phyloP scores from a whole-genome alignment of 2,797 vertebrate species.

The Coreius guichenoti region DNA sequence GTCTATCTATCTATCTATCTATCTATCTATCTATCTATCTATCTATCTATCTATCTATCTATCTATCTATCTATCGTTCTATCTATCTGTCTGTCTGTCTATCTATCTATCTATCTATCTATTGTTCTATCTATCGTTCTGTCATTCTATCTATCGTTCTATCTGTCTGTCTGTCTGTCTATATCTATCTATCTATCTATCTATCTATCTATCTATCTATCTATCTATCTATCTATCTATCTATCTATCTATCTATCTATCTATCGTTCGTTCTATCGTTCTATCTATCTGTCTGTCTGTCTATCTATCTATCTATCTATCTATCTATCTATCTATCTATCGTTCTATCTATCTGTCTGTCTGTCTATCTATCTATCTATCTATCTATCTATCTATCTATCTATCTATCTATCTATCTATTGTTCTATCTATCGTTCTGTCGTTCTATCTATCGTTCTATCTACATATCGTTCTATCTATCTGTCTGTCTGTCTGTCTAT shows the following conservation, averaged over 20 bases:
- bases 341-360: conserved; percentile 44
- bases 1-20: conserved; percentile 30
- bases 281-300: no score
- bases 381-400: no score
- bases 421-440: not conserved
- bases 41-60: not conserved
- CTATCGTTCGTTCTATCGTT: no score
- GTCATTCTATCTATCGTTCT: not conserved
- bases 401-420: conserved; percentile 16
- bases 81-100: not conserved
- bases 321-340: conserved; percentile 25
- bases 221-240: not conserved
- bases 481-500: conserved; percentile 21
- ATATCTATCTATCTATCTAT: not conserved
- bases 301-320: conserved; percentile 25
- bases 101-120: conserved; percentile 4
- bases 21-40: conserved; percentile 35
- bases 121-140: no score
- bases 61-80: not conserved
- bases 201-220: conserved; percentile 6
- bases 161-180: no score
- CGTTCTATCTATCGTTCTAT: no score
- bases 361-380: conserved; percentile 57
- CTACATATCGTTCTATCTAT: no score
- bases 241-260: not conserved